phyloP scores from a whole-genome alignment of 2,113 vertebrate genomes.

The Urocolius indicus region DNA sequence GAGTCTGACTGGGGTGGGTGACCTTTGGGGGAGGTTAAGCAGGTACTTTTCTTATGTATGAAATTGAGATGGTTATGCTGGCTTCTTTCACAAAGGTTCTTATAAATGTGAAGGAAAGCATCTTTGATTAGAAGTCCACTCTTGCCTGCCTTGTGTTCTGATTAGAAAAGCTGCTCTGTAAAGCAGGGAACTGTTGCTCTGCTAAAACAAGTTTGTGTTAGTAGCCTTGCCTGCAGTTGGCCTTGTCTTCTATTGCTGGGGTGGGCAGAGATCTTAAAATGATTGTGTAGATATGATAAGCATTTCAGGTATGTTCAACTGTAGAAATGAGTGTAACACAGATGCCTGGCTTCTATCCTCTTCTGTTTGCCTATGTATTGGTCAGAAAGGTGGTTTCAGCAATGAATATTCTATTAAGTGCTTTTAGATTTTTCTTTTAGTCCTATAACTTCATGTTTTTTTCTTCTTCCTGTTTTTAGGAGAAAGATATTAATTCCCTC shows the following conservation, averaged over 20 bases:
- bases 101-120: neutral
- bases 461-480: constrained; percentile 73
- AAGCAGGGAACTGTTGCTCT: accelerated
- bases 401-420: neutral
- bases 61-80: neutral
- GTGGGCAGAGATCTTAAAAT: neutral
- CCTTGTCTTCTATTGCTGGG: neutral
- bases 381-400: neutral
- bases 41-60: neutral
- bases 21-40: neutral
- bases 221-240: neutral
- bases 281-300: neutral
- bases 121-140: neutral
- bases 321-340: neutral
- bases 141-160: neutral
- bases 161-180: neutral
- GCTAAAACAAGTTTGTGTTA: neutral
- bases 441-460: neutral
- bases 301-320: neutral
- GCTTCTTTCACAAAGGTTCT: neutral
- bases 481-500: constrained; percentile 85
- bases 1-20: neutral
- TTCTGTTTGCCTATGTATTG: neutral
- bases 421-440: neutral
- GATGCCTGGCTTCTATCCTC: neutral